phyloP scores from a whole-genome alignment of 2,797 vertebrate species.

The Steatocranus sp. region DNA sequence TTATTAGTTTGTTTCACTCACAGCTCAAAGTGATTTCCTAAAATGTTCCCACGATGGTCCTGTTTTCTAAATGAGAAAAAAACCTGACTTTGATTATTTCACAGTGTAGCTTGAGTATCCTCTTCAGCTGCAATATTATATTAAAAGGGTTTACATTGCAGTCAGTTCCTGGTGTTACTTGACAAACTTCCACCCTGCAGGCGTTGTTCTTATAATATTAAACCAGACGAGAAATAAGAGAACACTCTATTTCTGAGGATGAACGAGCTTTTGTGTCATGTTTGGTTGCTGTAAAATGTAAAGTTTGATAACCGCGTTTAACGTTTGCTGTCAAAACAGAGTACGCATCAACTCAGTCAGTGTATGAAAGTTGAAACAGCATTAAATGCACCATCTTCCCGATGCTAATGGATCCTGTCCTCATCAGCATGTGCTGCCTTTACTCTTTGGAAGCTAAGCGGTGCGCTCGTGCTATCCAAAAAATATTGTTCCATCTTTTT shows the following conservation, averaged over 20 bases:
- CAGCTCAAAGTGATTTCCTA: neutral
- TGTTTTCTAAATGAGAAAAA: slow-evolving; percentile 32
- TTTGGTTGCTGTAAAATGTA: neutral
- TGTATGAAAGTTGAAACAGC: neutral
- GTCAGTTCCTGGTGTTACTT: slow-evolving; percentile 49
- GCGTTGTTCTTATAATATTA: slow-evolving; percentile 5
- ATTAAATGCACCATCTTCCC: neutral
- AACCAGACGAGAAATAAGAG: slow-evolving; percentile 15
- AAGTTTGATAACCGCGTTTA: neutral
- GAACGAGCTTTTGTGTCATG: neutral
- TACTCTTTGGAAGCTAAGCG: neutral
- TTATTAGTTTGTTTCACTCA: neutral
- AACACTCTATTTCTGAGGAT: neutral
- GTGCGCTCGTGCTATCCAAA: neutral
- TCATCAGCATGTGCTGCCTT: neutral
- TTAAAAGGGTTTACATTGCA: slow-evolving; percentile 12
- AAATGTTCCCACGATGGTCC: slow-evolving; percentile 53
- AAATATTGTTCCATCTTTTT: neutral
- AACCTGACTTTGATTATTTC: slow-evolving; percentile 1
- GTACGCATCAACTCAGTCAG: rapidly evolving
- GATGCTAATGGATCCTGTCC: neutral
- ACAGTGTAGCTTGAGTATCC: slow-evolving; percentile 48
- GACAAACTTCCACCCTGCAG: slow-evolving; percentile 58
- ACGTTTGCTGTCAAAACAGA: neutral
- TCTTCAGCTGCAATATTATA: slow-evolving; percentile 39